Evolutionary conservation across 2,113 vertebrate genomes (phyloP).

Genomic region (Cariama cristata): DNA sequence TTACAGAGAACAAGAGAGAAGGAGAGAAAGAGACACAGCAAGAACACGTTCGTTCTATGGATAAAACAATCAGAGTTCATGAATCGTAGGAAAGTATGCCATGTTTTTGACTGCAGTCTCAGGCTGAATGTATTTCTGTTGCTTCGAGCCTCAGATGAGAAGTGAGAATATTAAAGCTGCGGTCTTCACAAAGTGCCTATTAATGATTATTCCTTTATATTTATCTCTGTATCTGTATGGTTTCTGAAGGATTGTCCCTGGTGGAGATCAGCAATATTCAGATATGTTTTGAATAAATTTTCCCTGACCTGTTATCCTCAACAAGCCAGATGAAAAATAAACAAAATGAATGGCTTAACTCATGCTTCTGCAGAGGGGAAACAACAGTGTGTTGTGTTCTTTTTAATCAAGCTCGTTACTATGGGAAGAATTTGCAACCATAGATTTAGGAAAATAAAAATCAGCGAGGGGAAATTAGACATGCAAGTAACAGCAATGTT

Average conservation of each 20-base stretch:
- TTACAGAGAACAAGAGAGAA: neutral
- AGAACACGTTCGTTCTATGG: slow-evolving; percentile 15
- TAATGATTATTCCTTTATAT: slow-evolving; percentile 19
- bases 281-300: slow-evolving; percentile 61
- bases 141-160: slow-evolving; percentile 41
- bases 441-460: slow-evolving; percentile 78
- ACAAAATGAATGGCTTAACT: slow-evolving; percentile 76
- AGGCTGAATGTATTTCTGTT: slow-evolving; percentile 23
- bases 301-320: slow-evolving; percentile 62
- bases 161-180: slow-evolving; percentile 72
- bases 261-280: slow-evolving; percentile 60
- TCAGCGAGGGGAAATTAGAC: slow-evolving; percentile 78
- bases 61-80: slow-evolving; percentile 48
- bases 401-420: slow-evolving; percentile 76
- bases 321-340: slow-evolving; percentile 71
- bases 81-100: slow-evolving; percentile 43
- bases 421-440: slow-evolving; percentile 77
- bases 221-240: slow-evolving; percentile 24
- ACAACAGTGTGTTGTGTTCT: slow-evolving; percentile 69
- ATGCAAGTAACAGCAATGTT: slow-evolving; percentile 92
- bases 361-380: slow-evolving; percentile 75
- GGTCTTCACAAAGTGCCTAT: slow-evolving; percentile 69
- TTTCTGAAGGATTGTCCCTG: slow-evolving; percentile 64
- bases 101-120: slow-evolving; percentile 48
- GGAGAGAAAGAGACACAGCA: slow-evolving; percentile 5